A percentile compares a stretch with the other conserved stretches of the same genome.
phyloP scores from a whole-genome alignment of 2,113 vertebrate species.

The Myiopsitta monachus region DNA sequence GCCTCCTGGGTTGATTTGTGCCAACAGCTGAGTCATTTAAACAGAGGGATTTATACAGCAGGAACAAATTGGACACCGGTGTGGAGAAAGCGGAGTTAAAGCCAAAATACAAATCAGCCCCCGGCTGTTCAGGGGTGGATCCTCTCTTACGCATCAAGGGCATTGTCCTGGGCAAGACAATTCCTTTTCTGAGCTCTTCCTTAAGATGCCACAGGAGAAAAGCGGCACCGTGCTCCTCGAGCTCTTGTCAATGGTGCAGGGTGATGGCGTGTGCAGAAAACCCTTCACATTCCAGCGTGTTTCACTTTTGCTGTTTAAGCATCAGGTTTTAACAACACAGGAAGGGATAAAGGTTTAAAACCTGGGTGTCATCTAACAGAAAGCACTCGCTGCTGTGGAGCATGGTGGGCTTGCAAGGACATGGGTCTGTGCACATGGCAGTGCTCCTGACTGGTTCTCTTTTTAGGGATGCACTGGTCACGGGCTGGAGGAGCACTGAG shows the following conservation, averaged over 20 bases:
- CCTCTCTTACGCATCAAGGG: constrained; percentile 32
- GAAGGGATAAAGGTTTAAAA: background rate
- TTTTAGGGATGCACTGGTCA: rapidly evolving
- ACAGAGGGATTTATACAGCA: constrained; percentile 37
- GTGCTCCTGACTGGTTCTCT: background rate
- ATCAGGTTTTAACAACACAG: background rate
- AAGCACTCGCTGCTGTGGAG: background rate
- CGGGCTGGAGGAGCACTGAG: rapidly evolving
- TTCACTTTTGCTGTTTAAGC: background rate
- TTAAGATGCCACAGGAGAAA: background rate
- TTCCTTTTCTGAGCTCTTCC: background rate
- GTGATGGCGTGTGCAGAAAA: background rate
- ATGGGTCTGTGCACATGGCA: rapidly evolving
- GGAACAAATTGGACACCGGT: constrained; percentile 40
- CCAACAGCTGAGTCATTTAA: constrained; percentile 55
- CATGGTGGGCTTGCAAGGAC: rapidly evolving
- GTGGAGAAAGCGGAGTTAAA: constrained; percentile 5
- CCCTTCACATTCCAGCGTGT: background rate
- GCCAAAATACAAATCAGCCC: constrained; percentile 60
- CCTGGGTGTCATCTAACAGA: background rate
- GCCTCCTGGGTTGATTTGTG: background rate
- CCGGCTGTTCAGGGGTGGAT: background rate
- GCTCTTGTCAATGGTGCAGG: background rate
- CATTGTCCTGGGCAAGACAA: constrained; percentile 18
- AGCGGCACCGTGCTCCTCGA: background rate